These are phyloP conservation scores for Drosophila neonasuta DNA, from an alignment of 2,888 invertebrate species.

Conservation along the genomic window DNA sequence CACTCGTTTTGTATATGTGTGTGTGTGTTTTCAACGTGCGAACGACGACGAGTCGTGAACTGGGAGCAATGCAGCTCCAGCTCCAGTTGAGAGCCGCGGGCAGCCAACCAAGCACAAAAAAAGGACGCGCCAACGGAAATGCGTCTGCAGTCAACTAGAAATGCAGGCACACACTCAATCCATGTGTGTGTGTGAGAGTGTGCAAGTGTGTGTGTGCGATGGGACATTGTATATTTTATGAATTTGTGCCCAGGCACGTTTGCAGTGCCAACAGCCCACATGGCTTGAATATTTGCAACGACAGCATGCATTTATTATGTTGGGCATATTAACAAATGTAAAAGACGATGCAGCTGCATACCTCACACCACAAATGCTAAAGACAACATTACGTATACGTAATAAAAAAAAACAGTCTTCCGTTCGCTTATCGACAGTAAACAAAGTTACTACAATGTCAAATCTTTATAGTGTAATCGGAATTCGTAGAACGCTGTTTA, in stretches of 20 bases:
- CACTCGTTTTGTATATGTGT: too few relatives aligned
- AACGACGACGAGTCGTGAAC: neutral
- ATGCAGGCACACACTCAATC: conserved; percentile 41
- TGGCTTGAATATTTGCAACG: conserved; percentile 36
- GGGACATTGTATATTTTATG: conserved; percentile 41
- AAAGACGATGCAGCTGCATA: too few relatives aligned
- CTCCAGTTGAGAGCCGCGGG: conserved; percentile 31
- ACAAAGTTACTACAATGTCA: neutral
- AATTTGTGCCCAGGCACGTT: conserved; percentile 53
- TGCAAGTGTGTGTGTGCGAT: conserved; percentile 15
- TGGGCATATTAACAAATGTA: conserved; percentile 24
- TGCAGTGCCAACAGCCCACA: conserved; percentile 48
- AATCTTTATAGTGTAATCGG: conserved; percentile 7
- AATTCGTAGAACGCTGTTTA: conserved; percentile 10
- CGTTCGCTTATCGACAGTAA: neutral
- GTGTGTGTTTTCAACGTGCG: conserved; percentile 14
- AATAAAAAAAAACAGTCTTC: neutral
- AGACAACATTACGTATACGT: neutral
- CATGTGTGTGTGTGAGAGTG: neutral
- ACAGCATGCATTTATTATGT: conserved; percentile 20
- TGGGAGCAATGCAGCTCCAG: neutral
- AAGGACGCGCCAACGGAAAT: conserved; percentile 61
- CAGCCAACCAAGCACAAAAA: conserved; percentile 44
- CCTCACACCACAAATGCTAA: too few relatives aligned
- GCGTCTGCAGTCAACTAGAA: conserved; percentile 69